Evolutionary conservation across 2,797 vertebrate species (phyloP).

Genomic region (Hemitrygon akajei): DNA sequence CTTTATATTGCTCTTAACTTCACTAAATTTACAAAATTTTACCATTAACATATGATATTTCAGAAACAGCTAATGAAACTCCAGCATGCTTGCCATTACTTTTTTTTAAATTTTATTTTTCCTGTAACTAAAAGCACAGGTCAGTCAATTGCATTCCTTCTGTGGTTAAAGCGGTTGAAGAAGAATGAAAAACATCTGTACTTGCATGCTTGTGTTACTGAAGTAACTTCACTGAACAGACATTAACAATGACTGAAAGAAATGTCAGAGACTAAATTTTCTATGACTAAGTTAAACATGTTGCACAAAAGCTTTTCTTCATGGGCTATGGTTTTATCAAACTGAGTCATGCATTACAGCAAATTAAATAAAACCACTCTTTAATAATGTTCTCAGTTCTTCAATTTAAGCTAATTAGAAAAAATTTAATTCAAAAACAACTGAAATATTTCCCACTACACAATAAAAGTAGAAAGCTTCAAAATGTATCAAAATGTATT

Average conservation of each 20-base stretch:
- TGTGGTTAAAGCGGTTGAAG: conserved; percentile 20
- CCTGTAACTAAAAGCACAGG: conserved; percentile 16
- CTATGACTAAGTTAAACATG: background rate
- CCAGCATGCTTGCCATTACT: background rate
- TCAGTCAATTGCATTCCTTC: conserved; percentile 14
- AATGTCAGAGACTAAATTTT: background rate
- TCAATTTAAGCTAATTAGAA: conserved; percentile 19
- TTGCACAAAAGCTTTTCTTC: conserved; percentile 1
- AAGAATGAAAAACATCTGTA: conserved; percentile 18
- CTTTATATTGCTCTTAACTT: conserved; percentile 11
- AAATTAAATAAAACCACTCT: background rate
- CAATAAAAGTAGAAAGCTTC: background rate
- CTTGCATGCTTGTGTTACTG: background rate
- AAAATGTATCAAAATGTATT: background rate
- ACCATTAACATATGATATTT: conserved; percentile 1
- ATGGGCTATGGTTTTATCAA: background rate
- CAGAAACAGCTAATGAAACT: background rate
- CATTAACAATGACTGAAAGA: background rate
- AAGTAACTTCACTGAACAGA: conserved; percentile 28
- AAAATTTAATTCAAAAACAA: background rate
- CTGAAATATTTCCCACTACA: background rate
- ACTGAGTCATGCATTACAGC: background rate
- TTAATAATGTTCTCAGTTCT: background rate
- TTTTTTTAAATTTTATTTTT: background rate
- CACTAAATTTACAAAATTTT: background rate